Evolutionary conservation across 1,140 invertebrate genomes (phyloP), one percentile per base, ranked within the genome.

Genomic region (Solenopsis invicta): DNA sequence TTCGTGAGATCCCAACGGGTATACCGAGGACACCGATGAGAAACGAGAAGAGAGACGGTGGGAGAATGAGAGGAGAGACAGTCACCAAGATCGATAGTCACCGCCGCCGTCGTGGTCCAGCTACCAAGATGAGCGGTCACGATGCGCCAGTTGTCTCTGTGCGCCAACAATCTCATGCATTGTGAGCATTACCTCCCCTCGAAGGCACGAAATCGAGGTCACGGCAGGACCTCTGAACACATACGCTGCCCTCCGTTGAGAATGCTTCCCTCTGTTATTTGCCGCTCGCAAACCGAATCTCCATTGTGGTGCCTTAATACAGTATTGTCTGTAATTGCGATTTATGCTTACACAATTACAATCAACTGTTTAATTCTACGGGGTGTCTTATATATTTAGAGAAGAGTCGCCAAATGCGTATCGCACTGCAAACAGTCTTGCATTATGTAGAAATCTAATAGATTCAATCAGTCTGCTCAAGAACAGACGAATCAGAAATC

Each of bases 151-250:
- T 78, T 77, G 81, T 88, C 80, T 77, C 88, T 59, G 41, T 45
- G 52, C 45, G 45, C 52, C 77, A 67, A 89, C 89, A 78, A 87
- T 90, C 85, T 87, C 89, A 85, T 90, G 88, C 86, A 87, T 90
- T 90, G 87, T 85, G 80, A 64, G 54, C 67, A 80, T 87, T 82
- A 82, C 80, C 80, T 48, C 34, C 12, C 75, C 78, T 52, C 52
- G 24, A 50, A 72, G 61, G 76, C 85, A 66, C 21, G 54, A 50
- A 56, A 71, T 76, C 61, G 29, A 48, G 34, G 41, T n/a, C 50
- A 76, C 29, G 52, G 76, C 74, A 84, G 77, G 86, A 88, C 29
- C 67, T 4, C 67, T 37, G 21, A 29, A 24, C 45, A 4, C 50
- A 71, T 41, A 54, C 48, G 18, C 29, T 13, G n/a, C 34, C 29